Base-by-base conservation (phyloP, 2,888 invertebrate genomes). In the Phalera bucephala region DNA sequence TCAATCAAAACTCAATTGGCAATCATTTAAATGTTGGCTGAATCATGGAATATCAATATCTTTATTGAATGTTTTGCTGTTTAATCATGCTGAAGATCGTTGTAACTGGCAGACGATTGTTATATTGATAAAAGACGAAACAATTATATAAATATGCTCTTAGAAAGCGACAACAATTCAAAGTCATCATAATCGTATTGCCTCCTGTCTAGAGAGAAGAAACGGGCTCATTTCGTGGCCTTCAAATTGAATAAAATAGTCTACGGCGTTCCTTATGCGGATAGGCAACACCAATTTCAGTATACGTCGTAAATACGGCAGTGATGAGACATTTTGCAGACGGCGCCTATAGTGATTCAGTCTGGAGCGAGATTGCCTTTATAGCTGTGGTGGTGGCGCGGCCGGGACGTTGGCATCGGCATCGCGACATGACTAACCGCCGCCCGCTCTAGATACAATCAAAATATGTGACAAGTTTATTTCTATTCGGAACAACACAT, bases 401-500 rank as follows among this genome's bases (percentile, higher is more conserved):
- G 72, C 77, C 80, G 81, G 83, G 83, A 69, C 87, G 88, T 85
- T 89, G 89, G 89, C 89, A 87, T 83, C 86, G 74, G 68, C 75
- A 79, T 63, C 78, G 73, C 79, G 70, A 75, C 75, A 81, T 88
- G 89, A 89, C 88, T 88, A 88, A 88, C 88, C 87, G 72, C 77
- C 71, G 75, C 80, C 73, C 84, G 89, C 86, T 88, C 87, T 87
- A 88, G 83, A 88, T 88, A 88, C 86, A 87, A 88, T 88, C 89
- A 87, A 86, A 87, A 86, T 88, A 88, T 86, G 87, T 85, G 89
- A 89, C 89, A 88, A 85, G 85, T 88, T 87, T 89, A 89, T 89
- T 89, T 89, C 86, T 88, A 88, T 88, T 86, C 84, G 71, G 81
- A 85, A 87, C 85, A 85, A 84, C 83, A 84, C 80, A 80, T 82